Conservation (phyloP, 2,113 vertebrate genomes). For the Eretmochelys imbricata region DNA sequence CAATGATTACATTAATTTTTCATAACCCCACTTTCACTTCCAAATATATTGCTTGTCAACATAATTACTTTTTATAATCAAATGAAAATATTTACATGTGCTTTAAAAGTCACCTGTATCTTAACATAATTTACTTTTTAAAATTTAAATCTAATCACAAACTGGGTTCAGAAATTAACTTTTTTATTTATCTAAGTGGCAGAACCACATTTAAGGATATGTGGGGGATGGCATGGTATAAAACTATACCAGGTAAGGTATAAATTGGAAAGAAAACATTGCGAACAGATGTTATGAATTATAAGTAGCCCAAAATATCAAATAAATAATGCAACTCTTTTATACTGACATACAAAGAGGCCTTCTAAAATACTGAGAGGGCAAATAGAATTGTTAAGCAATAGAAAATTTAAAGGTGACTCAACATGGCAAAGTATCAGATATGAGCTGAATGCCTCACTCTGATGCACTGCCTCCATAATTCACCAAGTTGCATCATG, state of each 20-base stretch:
- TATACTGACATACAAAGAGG: neutral
- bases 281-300: neutral
- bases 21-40: slow-evolving; percentile 52
- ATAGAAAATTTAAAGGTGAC: neutral
- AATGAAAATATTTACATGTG: slow-evolving; percentile 70
- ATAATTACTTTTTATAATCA: slow-evolving; percentile 70
- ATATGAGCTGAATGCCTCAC: neutral
- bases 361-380: neutral
- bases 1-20: slow-evolving; percentile 70
- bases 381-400: neutral
- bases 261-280: slow-evolving; percentile 26
- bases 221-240: neutral
- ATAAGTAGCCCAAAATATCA: slow-evolving; percentile 12
- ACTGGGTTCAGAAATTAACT: slow-evolving; percentile 45
- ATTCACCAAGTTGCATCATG: neutral
- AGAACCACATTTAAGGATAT: neutral
- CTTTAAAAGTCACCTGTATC: slow-evolving; percentile 39
- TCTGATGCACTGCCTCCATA: neutral
- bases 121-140: slow-evolving; percentile 39
- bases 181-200: slow-evolving; percentile 54
- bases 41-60: slow-evolving; percentile 56
- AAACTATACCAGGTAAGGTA: neutral
- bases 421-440: neutral
- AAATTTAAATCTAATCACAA: slow-evolving; percentile 47
- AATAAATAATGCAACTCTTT: neutral